Evolutionary conservation across 2,888 invertebrate species (phyloP).

Genomic region (Hofmannophila pseudospretella): DNA sequence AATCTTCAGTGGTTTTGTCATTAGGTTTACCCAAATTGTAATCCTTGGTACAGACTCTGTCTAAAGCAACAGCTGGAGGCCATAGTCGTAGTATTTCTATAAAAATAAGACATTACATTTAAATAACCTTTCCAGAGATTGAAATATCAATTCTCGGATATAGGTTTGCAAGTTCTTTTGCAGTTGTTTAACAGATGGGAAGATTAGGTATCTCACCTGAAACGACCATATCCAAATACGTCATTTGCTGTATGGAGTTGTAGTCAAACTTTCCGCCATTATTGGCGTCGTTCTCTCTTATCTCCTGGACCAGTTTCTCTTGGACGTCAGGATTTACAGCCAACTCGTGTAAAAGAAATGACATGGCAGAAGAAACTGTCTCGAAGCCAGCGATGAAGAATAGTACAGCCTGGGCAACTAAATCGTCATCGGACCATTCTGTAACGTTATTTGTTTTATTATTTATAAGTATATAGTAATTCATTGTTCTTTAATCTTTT

Average conservation of each 20-base stretch:
- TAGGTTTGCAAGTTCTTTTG: too few species aligned
- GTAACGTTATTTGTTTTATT: too few species aligned
- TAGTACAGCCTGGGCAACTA: background rate
- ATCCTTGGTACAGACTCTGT: conserved; percentile 67
- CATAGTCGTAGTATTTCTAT: conserved; percentile 67
- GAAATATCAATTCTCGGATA: too few species aligned
- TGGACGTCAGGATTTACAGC: conserved; percentile 78
- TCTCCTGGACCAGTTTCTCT: conserved; percentile 70
- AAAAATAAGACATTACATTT: too few species aligned
- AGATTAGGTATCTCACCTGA: too few species aligned
- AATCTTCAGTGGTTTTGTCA: conserved; percentile 35
- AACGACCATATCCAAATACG: conserved; percentile 80
- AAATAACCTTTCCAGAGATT: too few species aligned
- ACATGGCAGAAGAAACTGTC: conserved; percentile 58
- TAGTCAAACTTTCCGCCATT: conserved; percentile 65
- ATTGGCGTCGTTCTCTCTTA: conserved; percentile 57
- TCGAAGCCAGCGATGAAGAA: conserved; percentile 1
- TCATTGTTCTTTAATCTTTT: too few species aligned
- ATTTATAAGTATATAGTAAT: too few species aligned
- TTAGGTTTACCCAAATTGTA: conserved; percentile 58
- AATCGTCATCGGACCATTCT: background rate
- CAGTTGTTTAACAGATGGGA: too few species aligned
- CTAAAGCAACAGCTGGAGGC: conserved; percentile 53
- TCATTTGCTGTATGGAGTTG: conserved; percentile 70
- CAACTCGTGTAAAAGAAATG: conserved; percentile 75